phyloP scores from a whole-genome alignment of 2,113 vertebrate genomes.

The Scytalopus superciliaris region DNA sequence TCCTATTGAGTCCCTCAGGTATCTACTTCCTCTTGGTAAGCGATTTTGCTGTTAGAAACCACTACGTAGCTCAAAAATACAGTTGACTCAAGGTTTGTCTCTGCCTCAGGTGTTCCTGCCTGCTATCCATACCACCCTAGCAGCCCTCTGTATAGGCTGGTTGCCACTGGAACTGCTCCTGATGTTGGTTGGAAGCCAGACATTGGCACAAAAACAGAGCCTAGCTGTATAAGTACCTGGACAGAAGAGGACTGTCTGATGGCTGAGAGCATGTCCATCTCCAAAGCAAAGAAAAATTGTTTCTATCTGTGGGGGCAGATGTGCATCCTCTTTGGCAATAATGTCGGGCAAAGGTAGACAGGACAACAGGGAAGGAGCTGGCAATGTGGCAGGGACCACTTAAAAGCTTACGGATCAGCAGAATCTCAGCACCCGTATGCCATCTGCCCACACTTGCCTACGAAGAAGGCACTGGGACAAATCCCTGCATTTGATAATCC shows the following conservation, averaged over 20 bases:
- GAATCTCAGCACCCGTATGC: background rate
- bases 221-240: background rate
- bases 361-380: background rate
- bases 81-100: background rate
- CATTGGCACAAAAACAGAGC: fast-evolving
- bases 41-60: background rate
- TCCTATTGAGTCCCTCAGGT: fast-evolving
- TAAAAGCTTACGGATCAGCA: background rate
- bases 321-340: background rate
- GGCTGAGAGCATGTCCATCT: fast-evolving
- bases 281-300: background rate
- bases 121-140: background rate
- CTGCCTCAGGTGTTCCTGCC: background rate
- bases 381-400: fast-evolving
- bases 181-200: background rate
- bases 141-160: fast-evolving
- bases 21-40: background rate
- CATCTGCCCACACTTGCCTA: fast-evolving
- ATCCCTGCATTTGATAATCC: background rate
- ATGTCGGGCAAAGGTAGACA: background rate
- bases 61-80: background rate
- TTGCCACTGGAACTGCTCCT: background rate
- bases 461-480: background rate
- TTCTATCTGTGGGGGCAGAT: background rate
- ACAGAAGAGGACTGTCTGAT: background rate